Evolutionary conservation across 2,797 vertebrate species (phyloP).

Genomic region (Argya squamiceps): DNA sequence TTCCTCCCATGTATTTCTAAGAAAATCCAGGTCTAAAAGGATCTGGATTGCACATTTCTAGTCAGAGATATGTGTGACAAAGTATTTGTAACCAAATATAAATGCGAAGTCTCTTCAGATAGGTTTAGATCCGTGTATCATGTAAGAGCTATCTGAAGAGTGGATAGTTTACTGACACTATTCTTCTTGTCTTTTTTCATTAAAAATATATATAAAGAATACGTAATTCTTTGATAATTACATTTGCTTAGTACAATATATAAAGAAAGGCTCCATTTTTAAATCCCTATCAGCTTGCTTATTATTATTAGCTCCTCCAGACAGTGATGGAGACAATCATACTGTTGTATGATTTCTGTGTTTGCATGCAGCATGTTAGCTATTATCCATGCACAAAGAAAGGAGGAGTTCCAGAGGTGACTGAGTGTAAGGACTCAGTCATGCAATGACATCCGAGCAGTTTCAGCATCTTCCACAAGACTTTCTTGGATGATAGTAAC

Average conservation of each 20-base stretch:
- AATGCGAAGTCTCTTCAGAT: not conserved
- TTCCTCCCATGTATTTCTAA: not conserved
- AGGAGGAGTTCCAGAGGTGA: not conserved
- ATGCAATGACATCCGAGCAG: not conserved
- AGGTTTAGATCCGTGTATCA: not conserved
- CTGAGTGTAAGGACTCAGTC: not conserved
- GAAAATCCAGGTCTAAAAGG: not conserved
- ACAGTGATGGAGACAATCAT: not conserved
- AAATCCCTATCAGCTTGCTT: not conserved
- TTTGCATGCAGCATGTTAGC: not conserved
- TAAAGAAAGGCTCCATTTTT: not conserved
- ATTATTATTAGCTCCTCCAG: not conserved
- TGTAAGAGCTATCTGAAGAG: not conserved
- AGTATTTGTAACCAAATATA: not conserved
- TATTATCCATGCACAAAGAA: not conserved
- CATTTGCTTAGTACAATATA: not conserved
- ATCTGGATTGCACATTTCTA: not conserved
- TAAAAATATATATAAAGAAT: not conserved
- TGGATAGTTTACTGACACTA: not conserved
- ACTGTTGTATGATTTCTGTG: not conserved
- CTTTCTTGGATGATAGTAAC: not conserved
- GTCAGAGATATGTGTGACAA: not conserved
- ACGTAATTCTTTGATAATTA: not conserved
- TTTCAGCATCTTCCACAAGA: not conserved
- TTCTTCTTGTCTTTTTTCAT: not conserved